These are phyloP conservation scores for Perca schrenkii DNA, from an alignment of 2,113 vertebrate genomes.

Conservation along the genomic window DNA sequence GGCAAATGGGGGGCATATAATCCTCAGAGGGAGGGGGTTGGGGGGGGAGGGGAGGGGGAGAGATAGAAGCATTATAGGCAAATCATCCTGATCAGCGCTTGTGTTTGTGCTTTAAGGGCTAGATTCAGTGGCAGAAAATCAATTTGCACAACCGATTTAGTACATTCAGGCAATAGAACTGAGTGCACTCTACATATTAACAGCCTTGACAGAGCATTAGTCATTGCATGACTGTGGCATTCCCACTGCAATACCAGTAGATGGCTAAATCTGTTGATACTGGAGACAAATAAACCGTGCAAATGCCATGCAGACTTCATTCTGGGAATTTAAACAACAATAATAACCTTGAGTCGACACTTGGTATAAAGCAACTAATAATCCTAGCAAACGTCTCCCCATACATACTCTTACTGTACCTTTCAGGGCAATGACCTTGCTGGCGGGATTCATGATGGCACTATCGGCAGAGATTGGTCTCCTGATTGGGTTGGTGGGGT, in stretches of 20 bases:
- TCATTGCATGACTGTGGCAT: constrained; percentile 17
- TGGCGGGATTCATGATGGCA: constrained; percentile 94
- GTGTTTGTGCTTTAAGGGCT: constrained; percentile 57
- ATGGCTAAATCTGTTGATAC: constrained; percentile 43
- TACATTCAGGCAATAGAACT: constrained; percentile 48
- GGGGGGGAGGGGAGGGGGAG: not conserved
- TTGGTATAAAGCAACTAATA: constrained; percentile 33
- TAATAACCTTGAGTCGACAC: not conserved
- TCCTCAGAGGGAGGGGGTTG: constrained; percentile 13
- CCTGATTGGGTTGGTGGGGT: constrained; percentile 89
- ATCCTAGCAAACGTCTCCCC: constrained; percentile 1
- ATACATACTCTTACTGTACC: constrained; percentile 74
- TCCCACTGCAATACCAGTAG: constrained; percentile 19
- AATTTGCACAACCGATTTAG: constrained; percentile 64
- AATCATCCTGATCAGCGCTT: constrained; percentile 66
- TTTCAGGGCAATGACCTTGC: constrained; percentile 95
- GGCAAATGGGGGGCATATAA: constrained; percentile 40
- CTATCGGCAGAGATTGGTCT: constrained; percentile 94
- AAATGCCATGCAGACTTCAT: constrained; percentile 32
- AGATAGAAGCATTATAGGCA: constrained; percentile 48
- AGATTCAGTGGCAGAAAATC: constrained; percentile 54
- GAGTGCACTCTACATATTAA: constrained; percentile 61
- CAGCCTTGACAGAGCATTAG: constrained; percentile 39
- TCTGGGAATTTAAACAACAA: constrained; percentile 46
- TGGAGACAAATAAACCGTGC: constrained; percentile 39